Conservation (phyloP, 2,113 vertebrate species). For the Oriolus oriolus region DNA sequence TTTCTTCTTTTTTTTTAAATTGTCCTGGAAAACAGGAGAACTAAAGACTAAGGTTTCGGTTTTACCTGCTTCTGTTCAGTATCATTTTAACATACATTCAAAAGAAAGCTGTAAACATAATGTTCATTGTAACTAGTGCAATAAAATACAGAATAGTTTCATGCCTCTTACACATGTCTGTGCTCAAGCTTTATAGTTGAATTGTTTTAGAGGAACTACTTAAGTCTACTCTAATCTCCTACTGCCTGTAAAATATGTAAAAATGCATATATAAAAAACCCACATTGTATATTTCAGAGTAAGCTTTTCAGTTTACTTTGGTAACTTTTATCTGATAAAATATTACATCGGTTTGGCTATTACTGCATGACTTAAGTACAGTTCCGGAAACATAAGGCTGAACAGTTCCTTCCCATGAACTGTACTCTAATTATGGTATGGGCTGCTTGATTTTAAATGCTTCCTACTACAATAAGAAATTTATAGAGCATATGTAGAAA, state of each 20-base stretch:
- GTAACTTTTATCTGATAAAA: conserved; percentile 24
- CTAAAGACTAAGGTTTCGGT: conserved; percentile 17
- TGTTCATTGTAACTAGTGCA: conserved; percentile 10
- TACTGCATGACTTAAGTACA: neutral
- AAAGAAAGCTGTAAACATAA: conserved; percentile 46
- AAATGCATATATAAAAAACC: neutral
- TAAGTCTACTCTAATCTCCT: conserved; percentile 24
- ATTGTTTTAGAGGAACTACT: conserved; percentile 11
- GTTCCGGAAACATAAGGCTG: neutral
- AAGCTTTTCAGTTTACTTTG: conserved; percentile 5
- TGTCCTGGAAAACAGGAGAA: conserved; percentile 1
- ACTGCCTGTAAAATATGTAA: conserved; percentile 16
- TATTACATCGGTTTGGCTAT: neutral
- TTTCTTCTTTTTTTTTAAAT: neutral
- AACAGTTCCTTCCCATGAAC: neutral
- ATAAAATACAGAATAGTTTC: conserved; percentile 32
- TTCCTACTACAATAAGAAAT: neutral
- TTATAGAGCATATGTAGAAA: neutral
- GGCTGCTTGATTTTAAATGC: neutral
- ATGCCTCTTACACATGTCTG: neutral
- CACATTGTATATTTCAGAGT: neutral
- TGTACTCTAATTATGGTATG: neutral
- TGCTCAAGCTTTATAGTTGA: conserved; percentile 17
- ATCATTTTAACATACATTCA: conserved; percentile 32
- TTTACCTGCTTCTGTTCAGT: conserved; percentile 51